These are phyloP conservation scores for Loxodonta africana DNA, from an alignment of 2,113 vertebrate genomes.

Conservation along the genomic window DNA sequence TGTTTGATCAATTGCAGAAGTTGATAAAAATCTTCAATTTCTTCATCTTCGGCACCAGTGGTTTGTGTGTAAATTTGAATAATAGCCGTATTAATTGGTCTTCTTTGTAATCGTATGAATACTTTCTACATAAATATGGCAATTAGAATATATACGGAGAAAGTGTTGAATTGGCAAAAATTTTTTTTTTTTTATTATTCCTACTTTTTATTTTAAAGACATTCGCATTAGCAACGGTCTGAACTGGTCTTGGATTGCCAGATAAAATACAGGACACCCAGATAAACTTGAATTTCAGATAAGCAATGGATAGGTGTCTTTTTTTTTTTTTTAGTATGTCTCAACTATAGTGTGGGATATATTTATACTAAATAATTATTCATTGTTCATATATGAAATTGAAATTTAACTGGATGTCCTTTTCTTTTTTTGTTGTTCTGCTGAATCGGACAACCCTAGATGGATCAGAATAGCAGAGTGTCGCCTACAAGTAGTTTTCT, in stretches of 20 bases:
- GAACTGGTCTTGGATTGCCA: neutral
- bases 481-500: neutral
- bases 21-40: too few species aligned
- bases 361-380: neutral
- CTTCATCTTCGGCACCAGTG: too few species aligned
- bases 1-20: too few species aligned
- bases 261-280: neutral
- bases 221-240: neutral
- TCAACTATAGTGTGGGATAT: neutral
- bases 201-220: slow-evolving; percentile 1
- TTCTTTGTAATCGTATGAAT: too few species aligned
- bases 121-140: too few species aligned
- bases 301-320: neutral
- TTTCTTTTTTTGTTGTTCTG: neutral
- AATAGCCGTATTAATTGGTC: too few species aligned
- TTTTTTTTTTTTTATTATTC: neutral
- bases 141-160: too few species aligned
- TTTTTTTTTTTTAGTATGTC: neutral
- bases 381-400: neutral
- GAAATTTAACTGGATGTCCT: neutral
- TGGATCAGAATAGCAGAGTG: neutral
- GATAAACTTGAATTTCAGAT: slow-evolving; percentile 16
- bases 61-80: too few species aligned
- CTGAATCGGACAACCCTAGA: neutral
- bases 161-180: too few species aligned